These are phyloP conservation scores for Aurelia coerulea DNA, from an alignment of 30 jellyfish, hydroid and myxozoan genomes.

Conservation along the genomic window DNA sequence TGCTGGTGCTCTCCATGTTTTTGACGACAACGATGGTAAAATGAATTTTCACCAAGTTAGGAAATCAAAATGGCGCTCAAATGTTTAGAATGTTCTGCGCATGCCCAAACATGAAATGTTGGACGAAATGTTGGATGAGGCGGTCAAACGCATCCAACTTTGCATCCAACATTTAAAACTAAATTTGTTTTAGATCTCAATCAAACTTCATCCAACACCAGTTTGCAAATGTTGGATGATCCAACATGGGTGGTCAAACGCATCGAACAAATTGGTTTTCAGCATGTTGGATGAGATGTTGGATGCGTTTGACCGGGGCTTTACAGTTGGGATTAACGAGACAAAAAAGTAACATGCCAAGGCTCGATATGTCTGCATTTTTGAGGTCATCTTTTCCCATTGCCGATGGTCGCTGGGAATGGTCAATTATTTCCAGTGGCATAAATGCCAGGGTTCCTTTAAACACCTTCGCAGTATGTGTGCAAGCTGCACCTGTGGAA, in stretches of 20 bases:
- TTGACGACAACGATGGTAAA: too few species aligned
- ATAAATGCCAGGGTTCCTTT: too few species aligned
- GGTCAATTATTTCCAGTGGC: too few species aligned
- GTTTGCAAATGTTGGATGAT: constrained; percentile 2
- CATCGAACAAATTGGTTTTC: background rate
- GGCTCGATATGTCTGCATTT: too few species aligned
- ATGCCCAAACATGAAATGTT: background rate
- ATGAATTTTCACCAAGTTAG: too few species aligned
- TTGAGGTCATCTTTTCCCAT: too few species aligned
- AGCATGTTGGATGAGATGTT: background rate
- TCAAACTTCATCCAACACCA: background rate
- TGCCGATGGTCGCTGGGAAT: too few species aligned
- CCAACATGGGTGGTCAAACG: background rate
- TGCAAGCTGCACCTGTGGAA: too few species aligned
- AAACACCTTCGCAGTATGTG: too few species aligned
- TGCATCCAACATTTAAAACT: background rate
- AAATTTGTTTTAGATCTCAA: background rate
- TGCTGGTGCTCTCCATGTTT: too few species aligned
- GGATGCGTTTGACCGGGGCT: constrained; percentile 9
- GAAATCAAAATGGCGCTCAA: too few species aligned
- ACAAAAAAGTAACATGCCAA: too few species aligned
- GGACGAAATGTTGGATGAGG: constrained; percentile 6
- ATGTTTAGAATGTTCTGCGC: background rate
- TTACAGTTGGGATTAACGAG: background rate
- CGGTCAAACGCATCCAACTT: background rate